Evolutionary conservation across 2,797 vertebrate species (phyloP).

Genomic region (Morelia viridis): DNA sequence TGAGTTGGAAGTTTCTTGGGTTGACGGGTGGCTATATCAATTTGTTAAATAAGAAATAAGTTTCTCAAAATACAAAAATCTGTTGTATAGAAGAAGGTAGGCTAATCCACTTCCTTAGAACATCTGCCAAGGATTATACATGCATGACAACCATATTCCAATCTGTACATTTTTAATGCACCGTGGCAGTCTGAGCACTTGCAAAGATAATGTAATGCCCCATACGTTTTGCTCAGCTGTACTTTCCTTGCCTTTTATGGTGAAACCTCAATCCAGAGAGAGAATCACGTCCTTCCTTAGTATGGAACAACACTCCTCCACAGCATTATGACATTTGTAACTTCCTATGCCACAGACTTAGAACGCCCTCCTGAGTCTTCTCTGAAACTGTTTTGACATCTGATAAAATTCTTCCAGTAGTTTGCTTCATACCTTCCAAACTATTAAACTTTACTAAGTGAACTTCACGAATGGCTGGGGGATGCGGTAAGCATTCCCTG

Average conservation of each 20-base stretch:
- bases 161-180: background rate
- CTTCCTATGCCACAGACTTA: background rate
- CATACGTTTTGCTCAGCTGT: background rate
- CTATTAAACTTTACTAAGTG: background rate
- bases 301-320: background rate
- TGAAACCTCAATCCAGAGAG: background rate
- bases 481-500: too few relatives aligned
- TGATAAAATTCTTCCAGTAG: background rate
- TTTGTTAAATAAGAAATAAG: background rate
- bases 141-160: background rate
- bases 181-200: background rate
- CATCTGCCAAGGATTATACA: background rate
- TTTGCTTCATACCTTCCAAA: background rate
- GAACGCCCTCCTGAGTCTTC: background rate
- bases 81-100: background rate
- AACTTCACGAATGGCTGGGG: background rate
- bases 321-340: background rate
- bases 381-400: background rate
- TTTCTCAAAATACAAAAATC: background rate
- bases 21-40: background rate
- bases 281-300: background rate
- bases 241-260: conserved; percentile 30
- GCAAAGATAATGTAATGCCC: conserved; percentile 6
- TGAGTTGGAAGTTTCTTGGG: background rate
- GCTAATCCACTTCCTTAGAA: background rate